Base-by-base conservation (phyloP, 2,797 vertebrate genomes). In the Cephalopachus bancanus region DNA sequence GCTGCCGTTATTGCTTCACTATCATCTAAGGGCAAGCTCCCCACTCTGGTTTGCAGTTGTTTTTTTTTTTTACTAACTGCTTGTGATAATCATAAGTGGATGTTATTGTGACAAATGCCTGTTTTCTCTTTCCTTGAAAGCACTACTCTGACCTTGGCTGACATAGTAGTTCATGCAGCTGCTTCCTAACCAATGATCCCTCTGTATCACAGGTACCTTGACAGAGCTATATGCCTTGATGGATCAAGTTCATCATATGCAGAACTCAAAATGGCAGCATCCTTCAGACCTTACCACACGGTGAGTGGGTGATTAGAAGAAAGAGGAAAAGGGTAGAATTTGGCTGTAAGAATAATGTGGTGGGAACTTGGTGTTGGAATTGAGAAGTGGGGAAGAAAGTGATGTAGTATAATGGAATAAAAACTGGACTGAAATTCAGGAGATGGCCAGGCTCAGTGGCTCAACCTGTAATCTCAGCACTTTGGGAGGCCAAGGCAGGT, bases 231-330 rank as follows among this genome's bases (percentile, higher is more conserved):
- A 79, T 17, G 91, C 90, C 12, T 95, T 99, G 90, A 99, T 99
- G 98, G 97, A 93, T 26, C 71, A 95, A 1, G 98, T 99, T 30
- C 30, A 4, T n/a, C 89, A 89, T 7, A 30, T 17, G 16, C 65
- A 79, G 12, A 97, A 97, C 16, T 92, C 22, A 24, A 92, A 65
- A 9, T 99, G 98, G 98, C 98, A 98, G 86, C 98, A 99, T 97
- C 99, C 99, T 1, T 98, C 99, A 0, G 98, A 99, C 93, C 97
- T 99, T 26, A 99, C 99, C 0, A 64, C 84, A 83, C 98, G 99
- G 99, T 99, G 98, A 51, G 93, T 96, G 51, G 55, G 55, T 74
- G 51, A 95, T 89, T 91, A 76, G 83, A 24, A 65, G 57, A 11
- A 90, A 28, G 51, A 79, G 19, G 71, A 44, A 60, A 57, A 83